Evolutionary conservation across 2,113 vertebrate genomes (phyloP).

Genomic region (Typhlomys cinereus): DNA sequence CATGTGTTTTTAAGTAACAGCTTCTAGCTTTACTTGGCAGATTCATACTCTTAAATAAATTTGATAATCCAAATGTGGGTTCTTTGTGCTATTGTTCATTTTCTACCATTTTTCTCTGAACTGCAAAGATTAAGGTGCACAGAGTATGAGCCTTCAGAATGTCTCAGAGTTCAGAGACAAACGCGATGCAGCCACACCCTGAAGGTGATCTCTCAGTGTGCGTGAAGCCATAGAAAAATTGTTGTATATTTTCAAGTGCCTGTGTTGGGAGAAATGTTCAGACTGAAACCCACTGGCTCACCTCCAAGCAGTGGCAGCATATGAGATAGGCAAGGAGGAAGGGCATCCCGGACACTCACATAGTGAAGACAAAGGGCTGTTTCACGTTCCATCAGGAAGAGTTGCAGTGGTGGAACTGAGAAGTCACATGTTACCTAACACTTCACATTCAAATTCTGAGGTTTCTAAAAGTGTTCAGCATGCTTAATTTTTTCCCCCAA

Average conservation of each 20-base stretch:
- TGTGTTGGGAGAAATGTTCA: background rate
- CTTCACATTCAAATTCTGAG: conserved; percentile 50
- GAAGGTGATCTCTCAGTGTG: background rate
- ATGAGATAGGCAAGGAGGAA: background rate
- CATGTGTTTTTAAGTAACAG: conserved; percentile 17
- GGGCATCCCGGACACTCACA: conserved; percentile 33
- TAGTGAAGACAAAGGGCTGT: conserved; percentile 52
- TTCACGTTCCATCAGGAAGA: conserved; percentile 28
- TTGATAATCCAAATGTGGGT: conserved; percentile 28
- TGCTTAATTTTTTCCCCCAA: conserved; percentile 69
- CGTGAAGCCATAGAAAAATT: background rate
- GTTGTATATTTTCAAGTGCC: background rate
- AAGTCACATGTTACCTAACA: conserved; percentile 24
- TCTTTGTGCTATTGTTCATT: conserved; percentile 9
- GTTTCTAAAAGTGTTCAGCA: conserved; percentile 66
- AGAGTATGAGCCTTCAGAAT: background rate
- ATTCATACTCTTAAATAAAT: conserved; percentile 57
- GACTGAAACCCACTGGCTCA: background rate
- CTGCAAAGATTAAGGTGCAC: background rate
- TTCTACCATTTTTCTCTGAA: conserved; percentile 32
- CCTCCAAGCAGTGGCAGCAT: background rate
- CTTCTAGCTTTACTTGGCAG: conserved; percentile 25
- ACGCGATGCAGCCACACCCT: background rate
- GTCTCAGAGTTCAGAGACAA: background rate
- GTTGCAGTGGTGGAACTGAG: background rate